Evolutionary conservation across 2,797 vertebrate genomes (phyloP).

Genomic region (Urocyon cinereoargenteus): DNA sequence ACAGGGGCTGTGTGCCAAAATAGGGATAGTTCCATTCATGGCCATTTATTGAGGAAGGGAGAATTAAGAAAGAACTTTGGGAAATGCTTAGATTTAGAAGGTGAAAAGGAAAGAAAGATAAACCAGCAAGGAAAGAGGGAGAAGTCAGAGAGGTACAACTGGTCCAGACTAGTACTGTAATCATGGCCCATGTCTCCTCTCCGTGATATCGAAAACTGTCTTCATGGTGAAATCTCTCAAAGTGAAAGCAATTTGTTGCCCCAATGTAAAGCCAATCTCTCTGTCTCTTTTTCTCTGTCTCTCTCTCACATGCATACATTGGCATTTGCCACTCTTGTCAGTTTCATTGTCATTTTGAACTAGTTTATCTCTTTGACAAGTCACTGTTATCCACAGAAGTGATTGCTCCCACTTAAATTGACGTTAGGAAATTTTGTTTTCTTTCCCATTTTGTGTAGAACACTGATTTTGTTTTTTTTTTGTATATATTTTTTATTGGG

Average conservation of each 20-base stretch:
- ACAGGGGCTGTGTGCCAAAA: neutral
- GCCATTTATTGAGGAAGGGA: neutral
- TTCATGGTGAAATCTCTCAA: neutral
- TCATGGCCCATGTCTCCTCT: neutral
- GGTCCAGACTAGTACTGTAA: neutral
- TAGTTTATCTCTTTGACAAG: slow-evolving; percentile 15
- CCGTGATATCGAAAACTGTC: neutral
- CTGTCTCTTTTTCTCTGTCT: neutral
- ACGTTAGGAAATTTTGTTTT: neutral
- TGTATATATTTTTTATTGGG: too few relatives aligned
- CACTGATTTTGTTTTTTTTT: neutral
- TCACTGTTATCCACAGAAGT: neutral
- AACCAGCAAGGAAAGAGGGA: neutral
- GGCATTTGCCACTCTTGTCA: neutral
- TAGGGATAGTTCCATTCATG: neutral
- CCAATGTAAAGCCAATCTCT: neutral
- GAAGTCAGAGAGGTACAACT: neutral
- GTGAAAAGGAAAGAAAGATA: neutral
- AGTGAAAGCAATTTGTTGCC: neutral
- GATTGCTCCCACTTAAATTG: neutral
- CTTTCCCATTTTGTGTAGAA: neutral
- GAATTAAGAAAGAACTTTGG: neutral
- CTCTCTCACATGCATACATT: neutral
- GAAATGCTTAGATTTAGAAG: neutral
- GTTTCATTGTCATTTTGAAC: neutral